Conservation (phyloP, 1,140 invertebrate genomes). For the Lordiphosa stackelbergi region DNA sequence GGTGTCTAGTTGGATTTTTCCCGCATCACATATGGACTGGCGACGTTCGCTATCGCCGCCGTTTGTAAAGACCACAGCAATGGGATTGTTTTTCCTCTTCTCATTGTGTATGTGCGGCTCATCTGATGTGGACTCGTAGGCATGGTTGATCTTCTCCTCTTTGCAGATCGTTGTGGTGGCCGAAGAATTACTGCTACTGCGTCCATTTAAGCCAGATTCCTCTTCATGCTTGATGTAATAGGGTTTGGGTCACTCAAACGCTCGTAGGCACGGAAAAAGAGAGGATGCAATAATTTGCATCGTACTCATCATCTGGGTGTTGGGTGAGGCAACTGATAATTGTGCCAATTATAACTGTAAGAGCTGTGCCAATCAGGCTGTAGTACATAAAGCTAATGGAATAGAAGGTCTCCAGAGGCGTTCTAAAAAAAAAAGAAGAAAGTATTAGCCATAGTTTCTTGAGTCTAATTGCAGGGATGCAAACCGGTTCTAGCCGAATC, state of each 20-base stretch:
- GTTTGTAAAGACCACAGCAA: conserved; percentile 46
- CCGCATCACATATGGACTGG: conserved; percentile 47
- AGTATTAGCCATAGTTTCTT: not conserved
- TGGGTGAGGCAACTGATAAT: conserved; percentile 82
- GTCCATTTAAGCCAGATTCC: conserved; percentile 55
- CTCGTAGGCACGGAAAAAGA: conserved; percentile 77
- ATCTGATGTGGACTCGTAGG: conserved; percentile 51
- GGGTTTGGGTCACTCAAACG: conserved; percentile 56
- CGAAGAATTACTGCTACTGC: conserved; percentile 54
- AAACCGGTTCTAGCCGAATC: too few species aligned
- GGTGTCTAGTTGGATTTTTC: conserved; percentile 46
- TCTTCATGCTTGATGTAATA: conserved; percentile 70
- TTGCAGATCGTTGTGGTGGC: conserved; percentile 42
- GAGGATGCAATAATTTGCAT: conserved; percentile 83
- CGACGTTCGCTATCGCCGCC: conserved; percentile 8
- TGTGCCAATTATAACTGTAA: conserved; percentile 82
- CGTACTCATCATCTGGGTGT: conserved; percentile 82
- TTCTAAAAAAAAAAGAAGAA: conserved; percentile 76
- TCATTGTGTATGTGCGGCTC: conserved; percentile 24
- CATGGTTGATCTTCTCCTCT: conserved; percentile 66
- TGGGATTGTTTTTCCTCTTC: conserved; percentile 50
- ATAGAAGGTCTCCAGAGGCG: conserved; percentile 80
- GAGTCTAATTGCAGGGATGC: not conserved
- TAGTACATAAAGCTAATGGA: conserved; percentile 88
- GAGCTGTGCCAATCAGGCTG: conserved; percentile 82